A percentile compares a stretch with the other conserved stretches of the same genome.
These are phyloP conservation scores for Dryas iulia DNA, from an alignment of 1,140 invertebrate genomes.

Conservation along the genomic window DNA sequence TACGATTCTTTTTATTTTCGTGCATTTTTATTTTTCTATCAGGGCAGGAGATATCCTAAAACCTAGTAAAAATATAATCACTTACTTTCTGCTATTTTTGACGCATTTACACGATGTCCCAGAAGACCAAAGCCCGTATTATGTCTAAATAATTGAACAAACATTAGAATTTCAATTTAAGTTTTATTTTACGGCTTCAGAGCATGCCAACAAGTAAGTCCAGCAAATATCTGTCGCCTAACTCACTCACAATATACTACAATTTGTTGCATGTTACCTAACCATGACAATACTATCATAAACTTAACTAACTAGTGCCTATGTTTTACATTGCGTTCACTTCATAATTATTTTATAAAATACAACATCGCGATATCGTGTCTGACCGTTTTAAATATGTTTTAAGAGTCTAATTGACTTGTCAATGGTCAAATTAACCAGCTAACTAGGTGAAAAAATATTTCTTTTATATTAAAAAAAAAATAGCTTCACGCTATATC, in stretches of 20 bases:
- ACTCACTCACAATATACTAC: neutral
- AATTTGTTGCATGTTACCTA: neutral
- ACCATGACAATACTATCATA: neutral
- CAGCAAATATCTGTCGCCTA: neutral
- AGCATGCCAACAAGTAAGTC: neutral
- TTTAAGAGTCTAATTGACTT: constrained; percentile 18
- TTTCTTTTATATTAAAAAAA: too few species aligned
- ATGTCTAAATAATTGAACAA: too few species aligned
- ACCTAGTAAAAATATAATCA: too few species aligned
- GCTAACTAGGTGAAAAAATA: constrained; percentile 3
- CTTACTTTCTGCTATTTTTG: too few species aligned
- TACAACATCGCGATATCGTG: constrained; percentile 13
- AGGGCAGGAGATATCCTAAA: too few species aligned
- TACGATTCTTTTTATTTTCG: too few species aligned
- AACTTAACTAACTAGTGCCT: constrained; percentile 7
- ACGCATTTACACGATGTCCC: too few species aligned
- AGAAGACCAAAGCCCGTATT: too few species aligned
- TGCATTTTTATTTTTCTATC: too few species aligned
- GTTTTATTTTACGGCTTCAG: neutral
- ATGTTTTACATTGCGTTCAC: neutral
- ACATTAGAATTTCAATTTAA: neutral
- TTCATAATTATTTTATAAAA: constrained; percentile 23
- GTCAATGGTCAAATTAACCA: constrained; percentile 21
- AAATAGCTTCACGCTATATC: too few species aligned
- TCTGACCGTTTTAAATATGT: constrained; percentile 9